A percentile compares a stretch with the other conserved stretches of the same genome.
phyloP scores from a whole-genome alignment of 2,113 vertebrate species.

The Caloenas nicobarica region DNA sequence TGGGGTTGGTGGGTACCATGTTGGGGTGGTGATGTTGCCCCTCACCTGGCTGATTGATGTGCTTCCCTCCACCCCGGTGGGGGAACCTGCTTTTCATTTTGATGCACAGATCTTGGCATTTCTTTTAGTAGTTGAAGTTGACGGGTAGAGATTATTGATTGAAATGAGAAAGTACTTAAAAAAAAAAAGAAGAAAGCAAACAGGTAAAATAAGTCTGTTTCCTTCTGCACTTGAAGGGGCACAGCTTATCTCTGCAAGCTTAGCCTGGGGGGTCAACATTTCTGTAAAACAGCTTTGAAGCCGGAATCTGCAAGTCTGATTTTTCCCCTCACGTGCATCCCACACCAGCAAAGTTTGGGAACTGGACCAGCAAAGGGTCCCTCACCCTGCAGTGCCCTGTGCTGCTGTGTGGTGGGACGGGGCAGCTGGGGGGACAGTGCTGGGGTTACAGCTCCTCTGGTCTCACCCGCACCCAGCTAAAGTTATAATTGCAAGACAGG shows the following conservation, averaged over 20 bases:
- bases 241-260: not conserved
- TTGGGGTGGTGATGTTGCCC: not conserved
- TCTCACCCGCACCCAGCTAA: not conserved
- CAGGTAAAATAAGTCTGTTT: not conserved
- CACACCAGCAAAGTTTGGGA: not conserved
- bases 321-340: not conserved
- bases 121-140: not conserved
- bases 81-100: not conserved
- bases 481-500: not conserved
- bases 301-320: not conserved
- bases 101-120: not conserved
- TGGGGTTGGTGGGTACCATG: no score
- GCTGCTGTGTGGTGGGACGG: not conserved
- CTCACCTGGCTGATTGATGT: not conserved
- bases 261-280: not conserved
- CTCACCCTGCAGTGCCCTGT: not conserved
- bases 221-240: not conserved
- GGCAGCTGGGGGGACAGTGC: not conserved
- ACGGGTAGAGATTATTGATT: not conserved
- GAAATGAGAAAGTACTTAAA: not conserved
- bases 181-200: not conserved
- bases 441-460: not conserved
- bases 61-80: not conserved
- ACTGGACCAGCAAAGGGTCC: not conserved
- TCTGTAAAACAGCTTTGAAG: not conserved